phyloP scores from a whole-genome alignment of 2,888 invertebrate species.

The Luperina nickerlii region DNA sequence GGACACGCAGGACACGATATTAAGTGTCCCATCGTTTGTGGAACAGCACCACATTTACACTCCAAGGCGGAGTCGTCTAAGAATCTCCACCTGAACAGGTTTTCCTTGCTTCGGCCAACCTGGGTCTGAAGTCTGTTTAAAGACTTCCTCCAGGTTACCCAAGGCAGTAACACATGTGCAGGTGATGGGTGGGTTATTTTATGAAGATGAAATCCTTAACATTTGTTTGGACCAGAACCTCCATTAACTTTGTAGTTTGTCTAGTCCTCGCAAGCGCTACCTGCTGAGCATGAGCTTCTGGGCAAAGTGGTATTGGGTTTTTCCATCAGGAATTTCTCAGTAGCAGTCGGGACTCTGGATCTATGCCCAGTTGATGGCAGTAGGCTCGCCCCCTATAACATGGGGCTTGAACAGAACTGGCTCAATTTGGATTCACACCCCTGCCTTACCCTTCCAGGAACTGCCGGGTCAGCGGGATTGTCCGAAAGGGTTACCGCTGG shows the following conservation, averaged over 20 bases:
- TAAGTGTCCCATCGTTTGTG: no score
- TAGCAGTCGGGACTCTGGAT: not conserved
- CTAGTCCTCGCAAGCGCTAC: not conserved
- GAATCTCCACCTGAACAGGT: no score
- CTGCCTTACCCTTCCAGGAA: not conserved
- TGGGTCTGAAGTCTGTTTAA: no score
- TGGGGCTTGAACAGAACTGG: not conserved
- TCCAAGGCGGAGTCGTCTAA: no score
- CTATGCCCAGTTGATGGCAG: not conserved
- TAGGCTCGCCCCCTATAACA: not conserved
- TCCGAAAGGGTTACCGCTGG: no score
- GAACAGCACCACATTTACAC: no score
- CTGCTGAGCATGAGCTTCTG: not conserved
- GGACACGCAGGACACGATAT: no score
- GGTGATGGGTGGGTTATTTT: not conserved
- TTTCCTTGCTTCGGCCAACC: no score
- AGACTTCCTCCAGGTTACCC: no score
- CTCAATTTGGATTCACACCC: not conserved
- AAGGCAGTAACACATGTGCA: no score
- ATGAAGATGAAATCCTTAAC: not conserved
- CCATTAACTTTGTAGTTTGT: not conserved
- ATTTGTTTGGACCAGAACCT: not conserved
- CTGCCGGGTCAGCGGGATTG: no score
- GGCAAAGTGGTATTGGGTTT: not conserved
- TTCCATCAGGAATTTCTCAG: not conserved